Conservation (phyloP, 1,140 invertebrate genomes). For the Apis florea region DNA sequence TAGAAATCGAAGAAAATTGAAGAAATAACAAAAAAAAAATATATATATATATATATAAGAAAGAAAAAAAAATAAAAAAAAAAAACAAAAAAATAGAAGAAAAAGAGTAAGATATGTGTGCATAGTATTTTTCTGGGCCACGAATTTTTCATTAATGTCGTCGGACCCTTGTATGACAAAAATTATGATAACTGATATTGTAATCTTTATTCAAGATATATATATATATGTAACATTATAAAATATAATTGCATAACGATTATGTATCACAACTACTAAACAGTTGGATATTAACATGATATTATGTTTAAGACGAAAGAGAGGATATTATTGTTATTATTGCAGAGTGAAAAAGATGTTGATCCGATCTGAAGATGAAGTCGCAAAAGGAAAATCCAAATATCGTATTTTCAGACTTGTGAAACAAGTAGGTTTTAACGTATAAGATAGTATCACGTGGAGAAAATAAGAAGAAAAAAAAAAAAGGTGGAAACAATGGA, state of each 20-base stretch:
- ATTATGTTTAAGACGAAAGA: not conserved
- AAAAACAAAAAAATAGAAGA: not conserved
- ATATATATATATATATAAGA: not conserved
- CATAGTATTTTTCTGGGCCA: conserved; percentile 45
- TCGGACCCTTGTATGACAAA: not conserved
- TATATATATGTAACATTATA: too few relatives aligned
- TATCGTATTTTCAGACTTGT: conserved; percentile 45
- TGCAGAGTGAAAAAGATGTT: not conserved
- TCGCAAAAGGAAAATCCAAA: conserved; percentile 36
- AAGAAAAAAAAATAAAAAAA: not conserved
- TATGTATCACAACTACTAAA: not conserved
- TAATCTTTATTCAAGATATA: not conserved
- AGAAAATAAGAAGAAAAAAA: not conserved
- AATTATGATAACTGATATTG: not conserved
- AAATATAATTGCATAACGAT: not conserved
- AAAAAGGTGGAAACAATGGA: not conserved
- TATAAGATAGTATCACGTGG: not conserved
- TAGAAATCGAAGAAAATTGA: conserved; percentile 6
- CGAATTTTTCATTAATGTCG: conserved; percentile 33
- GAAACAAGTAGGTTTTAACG: not conserved
- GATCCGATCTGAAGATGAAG: conserved; percentile 21
- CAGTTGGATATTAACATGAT: not conserved
- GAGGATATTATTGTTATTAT: too few relatives aligned
- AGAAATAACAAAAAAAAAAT: not conserved
- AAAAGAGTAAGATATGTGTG: conserved; percentile 3